A percentile compares a stretch with the other conserved stretches of the same genome.
phyloP scores from a whole-genome alignment of 2,113 vertebrate species.

The Xerus inauris region DNA sequence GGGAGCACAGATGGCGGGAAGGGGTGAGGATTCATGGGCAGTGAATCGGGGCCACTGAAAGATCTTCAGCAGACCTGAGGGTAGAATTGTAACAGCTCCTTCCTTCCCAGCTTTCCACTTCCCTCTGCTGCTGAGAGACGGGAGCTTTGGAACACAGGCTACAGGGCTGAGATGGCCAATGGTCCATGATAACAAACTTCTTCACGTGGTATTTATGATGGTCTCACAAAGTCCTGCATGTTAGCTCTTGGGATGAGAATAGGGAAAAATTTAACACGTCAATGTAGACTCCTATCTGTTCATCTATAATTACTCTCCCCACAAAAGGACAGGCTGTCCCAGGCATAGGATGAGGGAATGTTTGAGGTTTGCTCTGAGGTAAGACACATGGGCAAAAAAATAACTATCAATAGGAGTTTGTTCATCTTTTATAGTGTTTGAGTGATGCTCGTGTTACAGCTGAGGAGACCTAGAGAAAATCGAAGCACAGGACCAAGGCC shows the following conservation, averaged over 20 bases:
- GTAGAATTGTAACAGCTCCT: fast-evolving
- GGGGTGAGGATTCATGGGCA: background rate
- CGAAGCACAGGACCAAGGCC: background rate
- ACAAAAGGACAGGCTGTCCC: background rate
- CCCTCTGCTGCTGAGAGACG: background rate
- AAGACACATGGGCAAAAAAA: background rate
- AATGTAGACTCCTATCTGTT: background rate
- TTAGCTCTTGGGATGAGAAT: background rate
- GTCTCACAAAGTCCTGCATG: background rate
- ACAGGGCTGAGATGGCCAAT: background rate
- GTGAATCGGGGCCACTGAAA: background rate
- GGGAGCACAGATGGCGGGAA: fast-evolving
- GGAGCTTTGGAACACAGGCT: background rate
- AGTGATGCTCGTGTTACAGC: background rate
- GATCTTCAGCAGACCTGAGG: background rate
- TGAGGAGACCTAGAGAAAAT: background rate
- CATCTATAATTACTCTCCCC: background rate
- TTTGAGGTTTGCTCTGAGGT: background rate
- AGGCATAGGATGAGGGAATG: background rate
- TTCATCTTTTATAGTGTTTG: background rate
- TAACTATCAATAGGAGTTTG: background rate
- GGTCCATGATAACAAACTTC: background rate
- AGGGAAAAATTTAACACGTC: background rate
- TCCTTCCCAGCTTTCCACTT: background rate
- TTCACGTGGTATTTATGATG: background rate